These are phyloP conservation scores for Maylandia zebra DNA, from an alignment of 2,113 vertebrate species.

Conservation along the genomic window DNA sequence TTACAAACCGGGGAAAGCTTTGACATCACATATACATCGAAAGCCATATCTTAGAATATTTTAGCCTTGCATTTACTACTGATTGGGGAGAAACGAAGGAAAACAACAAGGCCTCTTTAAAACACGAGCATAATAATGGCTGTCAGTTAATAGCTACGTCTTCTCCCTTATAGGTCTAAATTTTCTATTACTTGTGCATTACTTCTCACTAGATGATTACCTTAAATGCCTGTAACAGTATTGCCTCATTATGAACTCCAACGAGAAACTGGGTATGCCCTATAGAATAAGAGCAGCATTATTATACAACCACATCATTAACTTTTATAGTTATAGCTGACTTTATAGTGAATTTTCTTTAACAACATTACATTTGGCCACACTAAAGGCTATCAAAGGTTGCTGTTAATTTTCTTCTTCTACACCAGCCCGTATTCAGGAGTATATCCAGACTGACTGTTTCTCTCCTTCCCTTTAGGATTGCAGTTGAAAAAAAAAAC, in stretches of 20 bases:
- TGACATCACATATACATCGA: conserved; percentile 57
- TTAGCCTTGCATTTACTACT: neutral
- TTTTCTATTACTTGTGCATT: conserved; percentile 6
- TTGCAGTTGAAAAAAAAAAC: neutral
- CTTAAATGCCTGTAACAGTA: conserved; percentile 8
- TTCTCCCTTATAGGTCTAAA: neutral
- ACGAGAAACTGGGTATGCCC: conserved; percentile 30
- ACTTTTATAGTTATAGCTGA: conserved; percentile 49
- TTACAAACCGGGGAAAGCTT: conserved; percentile 39
- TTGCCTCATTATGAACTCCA: conserved; percentile 44
- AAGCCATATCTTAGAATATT: conserved; percentile 34
- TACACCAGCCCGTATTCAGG: neutral
- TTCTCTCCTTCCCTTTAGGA: conserved; percentile 10
- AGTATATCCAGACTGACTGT: conserved; percentile 33
- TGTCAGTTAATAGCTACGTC: neutral
- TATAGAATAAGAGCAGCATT: conserved; percentile 38
- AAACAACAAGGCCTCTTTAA: neutral
- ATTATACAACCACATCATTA: conserved; percentile 55
- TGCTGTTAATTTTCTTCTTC: conserved; percentile 44
- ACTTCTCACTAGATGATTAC: conserved; percentile 8
- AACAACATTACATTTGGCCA: conserved; percentile 21
- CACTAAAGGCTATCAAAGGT: conserved; percentile 55
- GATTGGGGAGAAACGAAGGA: neutral
- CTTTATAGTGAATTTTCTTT: conserved; percentile 36
- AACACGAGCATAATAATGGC: neutral